A percentile compares a stretch with the other conserved stretches of the same genome.
phyloP scores from a whole-genome alignment of 2,113 vertebrate genomes.

The Actenoides lindsayi region DNA sequence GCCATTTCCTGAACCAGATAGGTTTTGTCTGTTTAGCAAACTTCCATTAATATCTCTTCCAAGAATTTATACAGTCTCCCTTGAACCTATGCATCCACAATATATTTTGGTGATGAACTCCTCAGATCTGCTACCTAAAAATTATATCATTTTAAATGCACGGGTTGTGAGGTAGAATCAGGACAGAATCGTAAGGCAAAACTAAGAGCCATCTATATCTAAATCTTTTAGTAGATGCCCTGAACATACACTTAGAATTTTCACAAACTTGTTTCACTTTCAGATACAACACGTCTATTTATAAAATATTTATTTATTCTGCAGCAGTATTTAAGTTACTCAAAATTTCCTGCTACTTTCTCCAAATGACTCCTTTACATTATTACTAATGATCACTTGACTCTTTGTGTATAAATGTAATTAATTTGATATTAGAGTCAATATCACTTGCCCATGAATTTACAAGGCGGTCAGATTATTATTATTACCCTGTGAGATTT shows the following conservation, averaged over 20 bases:
- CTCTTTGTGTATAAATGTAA: not conserved
- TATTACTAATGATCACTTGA: not conserved
- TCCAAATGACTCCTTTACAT: not conserved
- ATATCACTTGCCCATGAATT: not conserved
- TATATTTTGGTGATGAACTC: not conserved
- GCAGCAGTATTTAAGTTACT: not conserved
- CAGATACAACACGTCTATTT: not conserved
- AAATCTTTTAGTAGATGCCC: not conserved
- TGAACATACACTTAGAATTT: not conserved
- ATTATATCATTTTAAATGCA: not conserved
- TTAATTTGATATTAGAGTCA: not conserved
- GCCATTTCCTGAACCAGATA: not conserved
- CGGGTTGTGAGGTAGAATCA: not conserved
- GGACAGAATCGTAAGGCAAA: not conserved
- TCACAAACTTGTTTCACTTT: not conserved
- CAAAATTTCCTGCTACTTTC: not conserved
- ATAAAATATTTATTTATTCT: not conserved
- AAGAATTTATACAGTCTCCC: not conserved
- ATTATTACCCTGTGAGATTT: not conserved
- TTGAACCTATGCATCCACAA: not conserved
- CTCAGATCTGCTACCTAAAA: not conserved
- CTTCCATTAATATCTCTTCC: not conserved
- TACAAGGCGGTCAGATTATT: not conserved
- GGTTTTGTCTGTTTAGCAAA: not conserved
- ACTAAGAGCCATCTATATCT: not conserved